Evolutionary conservation across 2,888 invertebrate species (phyloP).

Genomic region (Parthenolecanium corni): DNA sequence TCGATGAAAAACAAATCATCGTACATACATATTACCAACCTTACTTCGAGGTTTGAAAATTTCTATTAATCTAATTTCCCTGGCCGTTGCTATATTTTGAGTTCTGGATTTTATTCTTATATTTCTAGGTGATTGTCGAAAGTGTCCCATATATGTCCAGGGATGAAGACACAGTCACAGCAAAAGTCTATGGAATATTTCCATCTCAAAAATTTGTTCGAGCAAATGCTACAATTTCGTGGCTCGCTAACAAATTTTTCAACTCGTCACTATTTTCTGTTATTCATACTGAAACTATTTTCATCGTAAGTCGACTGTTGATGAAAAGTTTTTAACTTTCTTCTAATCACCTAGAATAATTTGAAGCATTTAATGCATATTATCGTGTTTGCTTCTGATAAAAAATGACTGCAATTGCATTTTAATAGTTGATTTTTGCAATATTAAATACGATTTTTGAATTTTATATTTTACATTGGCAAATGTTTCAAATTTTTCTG

Average conservation of each 20-base stretch:
- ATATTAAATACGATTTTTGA: too few species aligned
- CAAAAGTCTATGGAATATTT: slow-evolving; percentile 36
- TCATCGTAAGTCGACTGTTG: slow-evolving; percentile 33
- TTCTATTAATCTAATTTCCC: not conserved
- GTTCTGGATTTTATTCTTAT: not conserved
- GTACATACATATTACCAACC: slow-evolving; percentile 40
- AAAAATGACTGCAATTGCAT: too few species aligned
- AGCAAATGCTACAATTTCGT: slow-evolving; percentile 38
- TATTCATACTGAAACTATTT: slow-evolving; percentile 32
- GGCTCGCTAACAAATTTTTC: slow-evolving; percentile 33
- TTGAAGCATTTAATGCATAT: too few species aligned
- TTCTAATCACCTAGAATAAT: not conserved
- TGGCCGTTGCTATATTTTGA: not conserved
- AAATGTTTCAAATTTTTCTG: too few species aligned
- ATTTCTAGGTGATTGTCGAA: slow-evolving; percentile 37
- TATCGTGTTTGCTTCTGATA: too few species aligned
- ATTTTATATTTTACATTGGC: too few species aligned
- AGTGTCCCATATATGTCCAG: slow-evolving; percentile 37
- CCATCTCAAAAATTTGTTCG: slow-evolving; percentile 37
- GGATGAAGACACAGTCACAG: slow-evolving; percentile 37
- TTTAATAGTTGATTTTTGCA: too few species aligned
- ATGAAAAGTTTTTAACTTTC: not conserved
- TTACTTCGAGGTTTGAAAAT: slow-evolving; percentile 37
- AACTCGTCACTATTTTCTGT: slow-evolving; percentile 28
- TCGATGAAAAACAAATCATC: slow-evolving; percentile 37